Conservation (phyloP, 2,113 vertebrate genomes). For the Miniopterus natalensis region DNA sequence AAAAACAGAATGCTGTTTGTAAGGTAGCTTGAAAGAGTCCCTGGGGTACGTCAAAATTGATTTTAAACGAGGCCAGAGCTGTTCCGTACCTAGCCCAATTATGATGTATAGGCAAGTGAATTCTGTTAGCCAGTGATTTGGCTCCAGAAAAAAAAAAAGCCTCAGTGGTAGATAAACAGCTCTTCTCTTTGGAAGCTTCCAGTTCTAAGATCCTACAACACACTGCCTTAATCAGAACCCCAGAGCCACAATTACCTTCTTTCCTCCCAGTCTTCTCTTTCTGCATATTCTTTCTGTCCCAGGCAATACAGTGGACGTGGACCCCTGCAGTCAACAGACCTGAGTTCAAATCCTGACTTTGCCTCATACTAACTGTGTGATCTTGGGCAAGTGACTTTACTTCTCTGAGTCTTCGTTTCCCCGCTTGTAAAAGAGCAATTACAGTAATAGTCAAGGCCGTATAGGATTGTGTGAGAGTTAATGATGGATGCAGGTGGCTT, state of each 20-base stretch:
- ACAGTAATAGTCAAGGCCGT: not conserved
- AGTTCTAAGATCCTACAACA: not conserved
- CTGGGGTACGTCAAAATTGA: slow-evolving; percentile 63
- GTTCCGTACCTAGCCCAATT: slow-evolving; percentile 2
- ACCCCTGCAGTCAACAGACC: not conserved
- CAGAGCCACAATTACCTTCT: not conserved
- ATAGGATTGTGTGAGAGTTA: not conserved
- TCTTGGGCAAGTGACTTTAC: not conserved
- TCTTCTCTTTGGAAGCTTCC: not conserved
- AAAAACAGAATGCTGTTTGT: slow-evolving; percentile 68
- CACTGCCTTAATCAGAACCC: not conserved
- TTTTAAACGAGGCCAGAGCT: slow-evolving; percentile 81
- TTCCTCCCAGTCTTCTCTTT: not conserved
- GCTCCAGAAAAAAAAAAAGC: not conserved
- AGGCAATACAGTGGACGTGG: not conserved
- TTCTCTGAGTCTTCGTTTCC: not conserved
- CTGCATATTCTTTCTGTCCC: not conserved
- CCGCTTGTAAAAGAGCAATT: not conserved
- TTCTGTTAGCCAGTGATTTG: slow-evolving; percentile 19
- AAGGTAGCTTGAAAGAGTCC: slow-evolving; percentile 74
- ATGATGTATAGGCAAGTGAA: slow-evolving; percentile 8
- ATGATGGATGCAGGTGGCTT: not conserved
- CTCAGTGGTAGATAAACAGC: not conserved
- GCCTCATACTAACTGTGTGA: not conserved
- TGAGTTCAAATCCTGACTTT: not conserved